These are phyloP conservation scores for Zaprionus taronus DNA, from an alignment of 1,140 invertebrate species.

Conservation along the genomic window DNA sequence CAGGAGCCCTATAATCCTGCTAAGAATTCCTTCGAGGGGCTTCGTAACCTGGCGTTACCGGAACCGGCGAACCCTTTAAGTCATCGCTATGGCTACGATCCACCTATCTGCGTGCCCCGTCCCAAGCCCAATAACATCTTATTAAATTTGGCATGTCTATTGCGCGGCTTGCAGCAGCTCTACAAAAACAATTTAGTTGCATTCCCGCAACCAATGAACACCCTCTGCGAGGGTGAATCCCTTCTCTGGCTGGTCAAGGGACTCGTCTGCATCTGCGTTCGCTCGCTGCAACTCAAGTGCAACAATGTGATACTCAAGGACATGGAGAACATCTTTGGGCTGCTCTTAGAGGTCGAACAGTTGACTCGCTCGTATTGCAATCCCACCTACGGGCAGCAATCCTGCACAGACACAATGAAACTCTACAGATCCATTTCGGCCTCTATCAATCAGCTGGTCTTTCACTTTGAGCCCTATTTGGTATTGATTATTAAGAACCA, in stretches of 20 bases:
- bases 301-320: conserved; percentile 7
- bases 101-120: not conserved
- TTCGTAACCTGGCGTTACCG: not conserved
- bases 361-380: not conserved
- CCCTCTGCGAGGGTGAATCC: conserved; percentile 5
- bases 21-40: not conserved
- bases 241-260: conserved; percentile 42
- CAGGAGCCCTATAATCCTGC: not conserved
- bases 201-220: not conserved
- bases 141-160: not conserved
- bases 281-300: conserved; percentile 18
- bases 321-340: not conserved
- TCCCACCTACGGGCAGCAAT: not conserved
- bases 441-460: conserved; percentile 38
- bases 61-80: not conserved
- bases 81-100: not conserved
- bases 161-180: not conserved
- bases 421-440: not conserved
- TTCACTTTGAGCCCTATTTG: not conserved
- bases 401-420: conserved; percentile 14
- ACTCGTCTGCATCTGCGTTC: conserved; percentile 42
- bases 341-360: conserved; percentile 22
- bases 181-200: not conserved
- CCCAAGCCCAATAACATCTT: not conserved
- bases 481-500: conserved; percentile 4